These are phyloP conservation scores for Cosmia pyralina DNA, from an alignment of 2,888 invertebrate genomes.

Conservation along the genomic window DNA sequence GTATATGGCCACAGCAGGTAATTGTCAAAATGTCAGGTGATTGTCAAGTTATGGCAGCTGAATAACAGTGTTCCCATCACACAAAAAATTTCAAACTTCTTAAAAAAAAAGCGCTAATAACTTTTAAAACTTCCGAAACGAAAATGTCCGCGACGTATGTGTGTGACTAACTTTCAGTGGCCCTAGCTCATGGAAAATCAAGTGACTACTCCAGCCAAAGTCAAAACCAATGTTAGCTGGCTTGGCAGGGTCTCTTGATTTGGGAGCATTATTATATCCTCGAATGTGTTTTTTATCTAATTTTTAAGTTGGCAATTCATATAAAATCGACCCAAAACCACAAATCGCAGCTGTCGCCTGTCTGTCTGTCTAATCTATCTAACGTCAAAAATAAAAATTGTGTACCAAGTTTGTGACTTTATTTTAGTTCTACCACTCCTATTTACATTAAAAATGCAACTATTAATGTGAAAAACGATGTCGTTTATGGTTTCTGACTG, in stretches of 20 bases:
- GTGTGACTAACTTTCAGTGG: not conserved
- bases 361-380: too few relatives aligned
- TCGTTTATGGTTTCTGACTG: slow-evolving; percentile 56
- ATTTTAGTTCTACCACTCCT: not conserved
- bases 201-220: not conserved
- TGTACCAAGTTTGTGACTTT: slow-evolving; percentile 1
- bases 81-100: not conserved
- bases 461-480: slow-evolving; percentile 55
- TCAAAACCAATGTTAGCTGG: not conserved
- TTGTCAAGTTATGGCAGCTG: slow-evolving; percentile 19
- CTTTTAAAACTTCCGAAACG: not conserved
- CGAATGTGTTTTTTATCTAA: too few relatives aligned
- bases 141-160: not conserved
- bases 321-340: slow-evolving; percentile 15
- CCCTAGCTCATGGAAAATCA: not conserved
- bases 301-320: slow-evolving; percentile 21
- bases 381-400: slow-evolving; percentile 27
- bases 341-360: slow-evolving; percentile 7
- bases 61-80: slow-evolving; percentile 5
- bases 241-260: not conserved
- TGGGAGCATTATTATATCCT: not conserved
- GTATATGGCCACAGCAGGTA: slow-evolving; percentile 46
- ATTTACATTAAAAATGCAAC: slow-evolving; percentile 18
- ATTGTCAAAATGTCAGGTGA: slow-evolving; percentile 50
- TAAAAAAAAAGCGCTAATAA: not conserved